Evolutionary conservation across 2,888 invertebrate genomes (phyloP), one percentile per base, ranked within the genome.

Genomic region (Thecocarcelia acutangulata): DNA sequence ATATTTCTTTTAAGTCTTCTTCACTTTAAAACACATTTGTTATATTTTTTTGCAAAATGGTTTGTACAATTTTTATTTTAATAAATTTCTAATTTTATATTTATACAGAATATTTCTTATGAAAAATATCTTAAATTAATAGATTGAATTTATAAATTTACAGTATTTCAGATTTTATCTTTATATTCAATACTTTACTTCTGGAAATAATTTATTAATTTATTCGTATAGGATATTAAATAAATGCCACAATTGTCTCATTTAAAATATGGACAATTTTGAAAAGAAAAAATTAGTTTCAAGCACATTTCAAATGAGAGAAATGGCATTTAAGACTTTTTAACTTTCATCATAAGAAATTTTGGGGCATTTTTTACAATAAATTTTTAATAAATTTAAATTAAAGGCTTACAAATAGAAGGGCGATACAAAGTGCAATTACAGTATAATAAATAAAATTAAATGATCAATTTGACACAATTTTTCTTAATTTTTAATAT

Each of bases 391-490:
- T 15, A 15, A 74, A 52, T 17, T 24, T 24, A 48, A 42, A 12
- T 2, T n/a, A 15, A 48, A 85, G 33, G 9, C 85, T 87, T 80
- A 37, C 37, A 68, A 24, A 42, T 66, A 42, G 24, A 85, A 87
- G 88, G 89, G 89, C 88, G 89, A 89, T 89, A 89, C 89, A 87
- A 87, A 89, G 89, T 89, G 89, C 88, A 89, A 89, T 89, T 89
- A 89, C 89, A 86, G 87, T 85, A 85, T 15, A 52, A 21, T 69
- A 40, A 8, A 42, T n/a, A n/a, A n/a, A 40, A 21, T 40, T 19
- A 84, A 85, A 75, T 2, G 2, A 9, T 24, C 9, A 15, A 15
- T 52, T 52, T 64, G 21, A 24, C 15, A 9, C 2, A 15, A 44
- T 44, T 13, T 4, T 48, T 54, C 2, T 50, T 58, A 61, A 15